Base-by-base conservation (phyloP, 2,888 invertebrate species). In the Neoascia interrupta region DNA sequence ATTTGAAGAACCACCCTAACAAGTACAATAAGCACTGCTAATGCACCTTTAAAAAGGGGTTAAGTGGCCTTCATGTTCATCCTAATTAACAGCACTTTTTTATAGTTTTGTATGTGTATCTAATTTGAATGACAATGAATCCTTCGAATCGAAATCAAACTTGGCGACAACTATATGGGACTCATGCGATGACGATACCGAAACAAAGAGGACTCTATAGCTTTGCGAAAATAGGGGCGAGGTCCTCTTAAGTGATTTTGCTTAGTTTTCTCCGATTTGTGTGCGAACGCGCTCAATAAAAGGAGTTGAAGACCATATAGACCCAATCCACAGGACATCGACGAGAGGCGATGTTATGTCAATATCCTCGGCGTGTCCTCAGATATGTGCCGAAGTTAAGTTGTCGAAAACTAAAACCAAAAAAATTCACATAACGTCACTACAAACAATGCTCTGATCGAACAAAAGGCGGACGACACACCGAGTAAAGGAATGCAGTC, bases 371-470 rank as follows among this genome's bases (percentile, higher is more conserved):
- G 60, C 37, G 28, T 19, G 21, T 51, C 19, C 21, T 10, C 19
- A 34, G 26, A 34, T 45, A 36, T 36, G 28, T 45, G 58, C 28
- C 64, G 26, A 47, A 39, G 31, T 64, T 23, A 45, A 54, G 36
- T 51, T 45, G 19, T 11, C 31, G 45, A 53, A 64, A 53, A 58
- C n/a, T n/a, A n/a, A n/a, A 31, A 28, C 18, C n/a, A n/a, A n/a
- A 56, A 58, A 75, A 69, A 63, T 70, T 76, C 76, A 76, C 76
- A 76, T 70, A 64, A 64, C 69, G 56, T 75, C 74, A 69, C 70
- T 63, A 66, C 68, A 68, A 37, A 60, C 16, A 45, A 58, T 5
- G 60, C 74, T 68, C 60, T 60, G 45, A 58, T 8, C 34, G 23
- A 34, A 11, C 36, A 13, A 45, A 28, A 47, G 13, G n/a, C 39